Evolutionary conservation across 2,113 vertebrate genomes (phyloP).

Genomic region (Zapornia atra): DNA sequence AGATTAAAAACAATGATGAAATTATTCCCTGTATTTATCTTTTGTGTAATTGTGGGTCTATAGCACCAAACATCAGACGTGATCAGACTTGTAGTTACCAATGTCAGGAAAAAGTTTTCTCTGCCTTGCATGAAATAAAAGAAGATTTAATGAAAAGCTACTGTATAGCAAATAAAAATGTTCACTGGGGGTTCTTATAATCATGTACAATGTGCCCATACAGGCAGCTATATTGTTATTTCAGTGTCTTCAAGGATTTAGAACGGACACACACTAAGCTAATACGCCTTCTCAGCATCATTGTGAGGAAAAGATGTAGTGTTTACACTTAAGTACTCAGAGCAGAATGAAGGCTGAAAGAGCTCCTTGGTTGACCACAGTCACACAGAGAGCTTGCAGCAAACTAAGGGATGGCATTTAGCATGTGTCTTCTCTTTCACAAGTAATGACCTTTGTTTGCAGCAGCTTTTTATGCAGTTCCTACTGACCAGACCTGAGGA

Average conservation of each 20-base stretch:
- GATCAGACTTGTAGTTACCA: not conserved
- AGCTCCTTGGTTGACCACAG: not conserved
- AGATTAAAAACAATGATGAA: not conserved
- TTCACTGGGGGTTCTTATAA: not conserved
- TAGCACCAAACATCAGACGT: not conserved
- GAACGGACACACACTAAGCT: not conserved
- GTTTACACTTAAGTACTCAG: not conserved
- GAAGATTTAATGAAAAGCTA: not conserved
- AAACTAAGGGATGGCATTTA: not conserved
- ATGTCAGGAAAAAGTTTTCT: not conserved
- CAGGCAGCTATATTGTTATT: not conserved
- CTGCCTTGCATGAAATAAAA: not conserved
- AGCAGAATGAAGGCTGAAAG: not conserved
- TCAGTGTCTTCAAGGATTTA: not conserved
- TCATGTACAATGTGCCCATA: too few species aligned
- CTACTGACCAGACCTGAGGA: not conserved
- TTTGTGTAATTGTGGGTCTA: not conserved
- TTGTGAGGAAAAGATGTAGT: not conserved
- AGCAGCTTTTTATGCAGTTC: not conserved
- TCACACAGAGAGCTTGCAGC: not conserved
- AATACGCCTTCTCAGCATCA: not conserved
- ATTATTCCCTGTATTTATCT: not conserved
- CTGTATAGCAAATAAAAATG: not conserved
- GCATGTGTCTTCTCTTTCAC: accelerated
- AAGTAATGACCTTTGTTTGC: too few species aligned